Percentiles rank a stretch among this genome's conserved stretches.
Evolutionary conservation across 2,113 vertebrate species (phyloP).

Genomic region (Myrmophylax atrothorax): DNA sequence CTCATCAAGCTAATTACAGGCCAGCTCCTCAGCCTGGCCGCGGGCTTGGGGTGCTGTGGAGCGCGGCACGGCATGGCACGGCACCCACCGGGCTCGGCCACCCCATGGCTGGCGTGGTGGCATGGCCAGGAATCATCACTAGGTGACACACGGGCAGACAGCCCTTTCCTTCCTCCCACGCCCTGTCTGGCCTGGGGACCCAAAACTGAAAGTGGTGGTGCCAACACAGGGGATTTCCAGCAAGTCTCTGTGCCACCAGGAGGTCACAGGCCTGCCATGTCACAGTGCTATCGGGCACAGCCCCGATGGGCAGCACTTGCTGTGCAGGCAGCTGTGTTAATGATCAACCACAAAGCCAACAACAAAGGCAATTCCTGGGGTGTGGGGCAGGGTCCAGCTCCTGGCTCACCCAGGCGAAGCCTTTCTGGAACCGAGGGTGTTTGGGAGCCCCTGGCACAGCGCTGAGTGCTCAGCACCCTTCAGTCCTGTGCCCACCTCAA

Average conservation of each 20-base stretch:
- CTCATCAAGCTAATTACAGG: conserved; percentile 35
- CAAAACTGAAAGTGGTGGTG: not conserved
- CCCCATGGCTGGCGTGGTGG: not conserved
- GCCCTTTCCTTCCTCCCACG: not conserved
- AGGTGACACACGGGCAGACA: not conserved
- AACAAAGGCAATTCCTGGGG: not conserved
- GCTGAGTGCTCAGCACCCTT: not conserved
- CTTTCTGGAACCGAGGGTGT: accelerated
- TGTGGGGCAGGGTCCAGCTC: not conserved
- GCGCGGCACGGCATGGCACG: accelerated
- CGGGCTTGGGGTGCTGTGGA: not conserved
- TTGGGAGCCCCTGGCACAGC: accelerated
- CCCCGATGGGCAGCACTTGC: not conserved
- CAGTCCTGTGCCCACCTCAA: accelerated
- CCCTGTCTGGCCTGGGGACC: accelerated
- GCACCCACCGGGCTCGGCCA: accelerated
- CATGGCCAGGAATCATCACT: not conserved
- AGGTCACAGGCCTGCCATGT: not conserved
- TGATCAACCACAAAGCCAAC: not conserved
- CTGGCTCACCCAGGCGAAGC: accelerated
- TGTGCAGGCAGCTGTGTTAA: accelerated
- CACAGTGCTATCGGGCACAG: not conserved
- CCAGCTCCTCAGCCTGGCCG: accelerated
- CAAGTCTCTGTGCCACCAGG: not conserved
- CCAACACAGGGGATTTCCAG: not conserved